Percentiles rank a stretch among this genome's conserved stretches.
Conservation (phyloP, 2,888 invertebrate species). For the Venusia cambrica region DNA sequence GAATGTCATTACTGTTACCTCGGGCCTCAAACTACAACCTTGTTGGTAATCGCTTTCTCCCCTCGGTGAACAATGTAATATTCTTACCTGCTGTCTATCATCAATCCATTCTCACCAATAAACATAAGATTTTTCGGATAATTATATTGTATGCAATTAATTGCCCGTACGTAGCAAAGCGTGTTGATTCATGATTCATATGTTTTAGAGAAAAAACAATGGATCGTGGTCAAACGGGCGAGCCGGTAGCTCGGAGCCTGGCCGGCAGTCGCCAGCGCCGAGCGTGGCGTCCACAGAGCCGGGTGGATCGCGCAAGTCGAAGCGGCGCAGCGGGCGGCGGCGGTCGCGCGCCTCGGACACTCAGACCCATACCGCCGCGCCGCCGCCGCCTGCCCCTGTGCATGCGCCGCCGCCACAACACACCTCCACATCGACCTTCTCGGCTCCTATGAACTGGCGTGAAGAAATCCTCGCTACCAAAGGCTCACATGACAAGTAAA, state of each 20-base stretch:
- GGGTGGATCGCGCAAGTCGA: slow-evolving; percentile 39
- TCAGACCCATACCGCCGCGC: slow-evolving; percentile 24
- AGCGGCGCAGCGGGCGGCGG: slow-evolving; percentile 40
- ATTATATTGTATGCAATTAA: too few relatives aligned
- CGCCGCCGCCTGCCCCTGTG: slow-evolving; percentile 31
- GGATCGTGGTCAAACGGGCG: slow-evolving; percentile 53
- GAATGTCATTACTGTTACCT: too few relatives aligned
- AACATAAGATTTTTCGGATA: too few relatives aligned
- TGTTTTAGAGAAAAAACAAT: slow-evolving; percentile 58
- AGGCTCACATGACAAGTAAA: slow-evolving; percentile 54
- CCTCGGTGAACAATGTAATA: too few relatives aligned
- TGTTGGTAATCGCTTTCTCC: too few relatives aligned
- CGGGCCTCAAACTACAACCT: too few relatives aligned
- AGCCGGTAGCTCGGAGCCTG: slow-evolving; percentile 55
- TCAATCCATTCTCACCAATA: too few relatives aligned
- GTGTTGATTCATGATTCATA: too few relatives aligned
- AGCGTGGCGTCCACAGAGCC: slow-evolving; percentile 27
- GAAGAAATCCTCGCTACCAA: slow-evolving; percentile 74
- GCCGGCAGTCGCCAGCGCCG: slow-evolving; percentile 53
- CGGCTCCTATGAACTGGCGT: slow-evolving; percentile 66
- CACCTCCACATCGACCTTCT: too few relatives aligned
- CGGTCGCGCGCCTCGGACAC: slow-evolving; percentile 38
- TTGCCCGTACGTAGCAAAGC: too few relatives aligned
- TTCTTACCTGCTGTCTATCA: too few relatives aligned
- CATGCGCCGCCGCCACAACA: slow-evolving; percentile 35